Conservation (phyloP, 2,797 vertebrate genomes). For the Poeciliopsis presidionis region DNA sequence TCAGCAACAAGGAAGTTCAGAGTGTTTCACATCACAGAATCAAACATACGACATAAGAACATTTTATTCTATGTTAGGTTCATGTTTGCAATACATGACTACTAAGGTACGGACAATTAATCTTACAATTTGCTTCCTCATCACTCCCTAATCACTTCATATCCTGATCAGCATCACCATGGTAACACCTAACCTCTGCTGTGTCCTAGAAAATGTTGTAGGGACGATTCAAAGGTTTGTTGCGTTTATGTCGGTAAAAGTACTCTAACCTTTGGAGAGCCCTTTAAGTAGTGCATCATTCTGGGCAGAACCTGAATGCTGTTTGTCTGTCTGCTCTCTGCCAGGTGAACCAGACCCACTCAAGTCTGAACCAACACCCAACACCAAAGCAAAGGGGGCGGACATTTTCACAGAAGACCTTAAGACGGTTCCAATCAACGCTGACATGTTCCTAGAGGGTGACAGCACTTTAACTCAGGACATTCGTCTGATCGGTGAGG, state of each 20-base stretch:
- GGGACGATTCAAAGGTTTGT: background rate
- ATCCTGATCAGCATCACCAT: background rate
- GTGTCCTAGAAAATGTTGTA: background rate
- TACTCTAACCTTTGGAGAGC: background rate
- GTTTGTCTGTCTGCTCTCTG: constrained; percentile 5
- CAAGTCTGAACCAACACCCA: constrained; percentile 68
- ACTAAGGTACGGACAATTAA: background rate
- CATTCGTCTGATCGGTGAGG: constrained; percentile 57
- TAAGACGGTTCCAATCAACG: constrained; percentile 47
- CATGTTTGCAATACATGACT: background rate
- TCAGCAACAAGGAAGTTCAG: too few relatives aligned
- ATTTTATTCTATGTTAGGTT: background rate
- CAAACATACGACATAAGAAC: too few relatives aligned
- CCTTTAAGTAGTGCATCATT: background rate
- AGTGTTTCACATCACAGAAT: too few relatives aligned
- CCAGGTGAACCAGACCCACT: constrained; percentile 65
- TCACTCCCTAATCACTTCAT: background rate
- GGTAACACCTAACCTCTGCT: background rate
- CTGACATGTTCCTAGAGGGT: constrained; percentile 39
- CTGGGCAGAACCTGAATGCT: background rate
- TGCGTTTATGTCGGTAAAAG: background rate
- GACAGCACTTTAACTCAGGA: constrained; percentile 68
- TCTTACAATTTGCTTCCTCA: background rate
- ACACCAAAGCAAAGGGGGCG: constrained; percentile 70
- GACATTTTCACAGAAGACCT: constrained; percentile 59